phyloP scores from a whole-genome alignment of 2,113 vertebrate species.

The Tupaia chinensis region DNA sequence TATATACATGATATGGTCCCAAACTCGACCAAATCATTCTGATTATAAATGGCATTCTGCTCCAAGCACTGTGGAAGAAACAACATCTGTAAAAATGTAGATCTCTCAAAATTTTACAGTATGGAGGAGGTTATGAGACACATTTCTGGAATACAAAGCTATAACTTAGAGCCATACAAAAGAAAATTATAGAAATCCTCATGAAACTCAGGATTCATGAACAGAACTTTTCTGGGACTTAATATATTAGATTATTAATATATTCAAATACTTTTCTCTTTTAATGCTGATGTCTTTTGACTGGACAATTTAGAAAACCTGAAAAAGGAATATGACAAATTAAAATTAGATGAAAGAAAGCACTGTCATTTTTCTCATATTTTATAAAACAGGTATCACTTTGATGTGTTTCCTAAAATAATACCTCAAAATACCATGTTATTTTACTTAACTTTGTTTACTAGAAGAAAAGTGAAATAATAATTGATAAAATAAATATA shows the following conservation, averaged over 20 bases:
- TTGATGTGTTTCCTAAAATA: slow-evolving; percentile 57
- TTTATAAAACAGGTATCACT: slow-evolving; percentile 32
- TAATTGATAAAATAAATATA: slow-evolving; percentile 61
- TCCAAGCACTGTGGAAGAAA: neutral
- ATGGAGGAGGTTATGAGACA: neutral
- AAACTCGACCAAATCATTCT: neutral
- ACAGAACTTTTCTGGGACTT: neutral
- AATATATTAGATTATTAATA: neutral
- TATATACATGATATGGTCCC: neutral
- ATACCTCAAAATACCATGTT: neutral
- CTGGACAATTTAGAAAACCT: slow-evolving; percentile 68
- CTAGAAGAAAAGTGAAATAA: slow-evolving; percentile 56
- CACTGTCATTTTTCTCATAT: neutral
- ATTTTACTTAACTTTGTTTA: slow-evolving; percentile 63
- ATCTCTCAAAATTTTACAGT: neutral
- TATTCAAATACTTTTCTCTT: slow-evolving; percentile 52
- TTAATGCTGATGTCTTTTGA: slow-evolving; percentile 83
- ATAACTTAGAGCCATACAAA: neutral
- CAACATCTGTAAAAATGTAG: neutral
- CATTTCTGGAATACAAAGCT: neutral
- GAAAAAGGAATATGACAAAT: slow-evolving; percentile 45
- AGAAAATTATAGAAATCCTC: neutral
- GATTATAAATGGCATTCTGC: neutral
- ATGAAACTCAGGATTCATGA: neutral
- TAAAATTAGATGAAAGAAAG: slow-evolving; percentile 48